Conservation (phyloP, 2,113 vertebrate genomes). For the Ctenodactylus gundi region DNA sequence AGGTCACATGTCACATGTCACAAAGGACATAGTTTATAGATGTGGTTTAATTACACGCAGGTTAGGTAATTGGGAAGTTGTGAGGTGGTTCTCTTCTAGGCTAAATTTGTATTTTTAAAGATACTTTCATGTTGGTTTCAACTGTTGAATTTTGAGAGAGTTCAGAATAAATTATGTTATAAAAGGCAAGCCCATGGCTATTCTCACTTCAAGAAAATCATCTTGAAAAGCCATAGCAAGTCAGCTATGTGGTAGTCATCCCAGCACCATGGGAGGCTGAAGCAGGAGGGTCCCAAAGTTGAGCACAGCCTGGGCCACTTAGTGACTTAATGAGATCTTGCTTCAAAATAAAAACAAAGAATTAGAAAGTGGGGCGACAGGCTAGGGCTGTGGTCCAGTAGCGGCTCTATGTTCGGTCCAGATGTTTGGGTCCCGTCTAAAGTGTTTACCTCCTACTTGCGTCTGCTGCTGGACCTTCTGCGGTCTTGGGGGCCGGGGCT, state of each 20-base stretch:
- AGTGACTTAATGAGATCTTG: too few species aligned
- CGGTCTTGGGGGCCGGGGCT: too few species aligned
- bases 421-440: too few species aligned
- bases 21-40: neutral
- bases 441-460: neutral
- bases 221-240: too few species aligned
- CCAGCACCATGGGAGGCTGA: too few species aligned
- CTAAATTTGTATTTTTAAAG: neutral
- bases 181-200: neutral
- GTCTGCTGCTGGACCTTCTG: too few species aligned
- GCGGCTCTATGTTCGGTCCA: too few species aligned
- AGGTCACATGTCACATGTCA: neutral
- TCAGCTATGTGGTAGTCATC: too few species aligned
- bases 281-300: neutral
- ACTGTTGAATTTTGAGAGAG: slow-evolving; percentile 21
- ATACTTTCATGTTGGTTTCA: slow-evolving; percentile 1
- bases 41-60: neutral
- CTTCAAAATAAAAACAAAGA: too few species aligned
- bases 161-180: slow-evolving; percentile 17
- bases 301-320: too few species aligned
- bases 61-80: neutral
- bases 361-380: too few species aligned
- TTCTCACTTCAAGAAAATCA: slow-evolving; percentile 29
- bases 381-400: too few species aligned
- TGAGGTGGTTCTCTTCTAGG: neutral